Conservation (phyloP, 2,888 invertebrate genomes). For the Limenitis arthemis region DNA sequence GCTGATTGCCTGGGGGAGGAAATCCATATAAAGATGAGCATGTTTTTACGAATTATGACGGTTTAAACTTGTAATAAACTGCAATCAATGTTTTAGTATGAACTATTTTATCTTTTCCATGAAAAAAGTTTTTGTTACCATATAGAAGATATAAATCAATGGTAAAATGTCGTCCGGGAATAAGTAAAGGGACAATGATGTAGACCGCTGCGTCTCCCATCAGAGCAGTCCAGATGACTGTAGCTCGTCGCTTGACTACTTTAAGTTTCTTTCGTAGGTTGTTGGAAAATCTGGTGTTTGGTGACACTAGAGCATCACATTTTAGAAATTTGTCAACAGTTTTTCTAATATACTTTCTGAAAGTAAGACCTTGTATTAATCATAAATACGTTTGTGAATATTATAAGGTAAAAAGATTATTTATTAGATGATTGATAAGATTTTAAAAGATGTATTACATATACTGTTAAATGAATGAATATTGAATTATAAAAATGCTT, state of each 20-base stretch:
- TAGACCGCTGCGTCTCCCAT: conserved; percentile 37
- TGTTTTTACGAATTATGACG: too few relatives aligned
- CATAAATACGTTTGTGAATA: too few relatives aligned
- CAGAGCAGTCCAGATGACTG: conserved; percentile 38
- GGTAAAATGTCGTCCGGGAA: conserved; percentile 35
- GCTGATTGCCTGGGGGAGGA: too few relatives aligned
- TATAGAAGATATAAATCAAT: conserved; percentile 32
- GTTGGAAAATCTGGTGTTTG: conserved; percentile 31
- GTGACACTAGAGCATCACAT: conserved; percentile 28
- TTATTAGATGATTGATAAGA: too few relatives aligned
- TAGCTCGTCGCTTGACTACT: conserved; percentile 37
- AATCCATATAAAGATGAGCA: too few relatives aligned
- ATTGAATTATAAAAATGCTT: neutral
- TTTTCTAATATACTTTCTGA: conserved; percentile 32
- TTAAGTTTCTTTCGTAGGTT: conserved; percentile 32
- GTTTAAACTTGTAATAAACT: too few relatives aligned
- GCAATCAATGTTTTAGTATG: too few relatives aligned
- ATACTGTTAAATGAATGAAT: too few relatives aligned
- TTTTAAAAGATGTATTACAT: too few relatives aligned
- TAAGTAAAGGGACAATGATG: conserved; percentile 28
- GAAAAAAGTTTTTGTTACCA: conserved; percentile 23
- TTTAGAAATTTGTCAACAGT: conserved; percentile 32
- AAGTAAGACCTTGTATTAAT: neutral
- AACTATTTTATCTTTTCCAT: neutral
- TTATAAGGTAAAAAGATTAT: too few relatives aligned